Base-by-base conservation (phyloP, 2,888 invertebrate genomes). In the Entomobrya multifasciata region DNA sequence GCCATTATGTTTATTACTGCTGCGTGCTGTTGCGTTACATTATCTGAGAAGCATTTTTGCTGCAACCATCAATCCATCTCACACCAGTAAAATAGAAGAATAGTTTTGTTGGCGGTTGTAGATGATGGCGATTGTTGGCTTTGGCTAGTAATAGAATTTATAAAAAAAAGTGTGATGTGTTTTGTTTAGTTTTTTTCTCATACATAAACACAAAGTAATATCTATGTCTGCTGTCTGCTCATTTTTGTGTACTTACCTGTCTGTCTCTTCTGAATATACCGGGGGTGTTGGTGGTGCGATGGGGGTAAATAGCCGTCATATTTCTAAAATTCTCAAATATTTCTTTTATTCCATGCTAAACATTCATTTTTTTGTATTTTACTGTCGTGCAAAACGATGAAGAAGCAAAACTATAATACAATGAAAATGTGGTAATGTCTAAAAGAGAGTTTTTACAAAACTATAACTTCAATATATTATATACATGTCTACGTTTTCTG, bases 11-110 rank as follows among this genome's bases (percentile, higher is more conserved):
- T 67, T 41, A 67, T 82, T 82, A 60, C 72, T 72, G 27, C 72
- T 82, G 82, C 72, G 82, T 82, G 82, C 62, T 82, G 60, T 41
- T 82, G 82, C 82, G 72, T 82, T 81, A 41, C 67, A 67, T 82
- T 82, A 70, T 67, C 57, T 57, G 72, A 74, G 67, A 74, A 70
- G 44, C 41, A 8, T 44, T 41, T n/a, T 36, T 57, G 27, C 55
- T 55, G 20, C 41, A 67, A 67, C 44, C 41, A 67, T 67, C 67
- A 67, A 44, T 67, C 67, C 67, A 44, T 67, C 41, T 44, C 41
- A 67, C 55, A 62, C n/a, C 20, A 67, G 44, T 44, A 67, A 36
- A 44, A 67, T 67, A 67, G 22, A 67, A 44, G 44, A 67, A 67
- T 67, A 44, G 67, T 67, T 65, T 67, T 17, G 67, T 67, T 67